Base-by-base conservation (phyloP, 2,113 vertebrate species). In the Brachyistius frenatus region DNA sequence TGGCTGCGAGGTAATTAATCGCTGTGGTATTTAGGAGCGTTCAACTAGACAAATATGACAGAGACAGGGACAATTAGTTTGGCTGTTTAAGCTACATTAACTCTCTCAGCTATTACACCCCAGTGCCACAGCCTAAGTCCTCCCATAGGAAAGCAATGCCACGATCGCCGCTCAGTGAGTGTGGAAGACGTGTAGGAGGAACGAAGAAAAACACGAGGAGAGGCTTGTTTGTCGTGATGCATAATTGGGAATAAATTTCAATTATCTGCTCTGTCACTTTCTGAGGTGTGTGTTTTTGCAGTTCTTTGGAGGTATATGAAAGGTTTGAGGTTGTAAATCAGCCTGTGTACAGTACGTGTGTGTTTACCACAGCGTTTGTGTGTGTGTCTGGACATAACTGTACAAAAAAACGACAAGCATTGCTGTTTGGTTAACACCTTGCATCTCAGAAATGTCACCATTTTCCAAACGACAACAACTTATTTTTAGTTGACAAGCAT, bases 31-130 rank as follows among this genome's bases (percentile, higher is more conserved):
- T 99, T 97, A 97, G 96, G 96, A 96, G 96, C 95, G 96, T 96
- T 97, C 95, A 95, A 96, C 96, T 96, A 96, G 95, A 98, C 96
- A 97, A 97, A 98, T 98, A 97, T 98, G 98, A 98, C 97, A 97
- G 96, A 97, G 96, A 97, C 96, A 97, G 96, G 96, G 95, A 97
- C 96, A 97, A 98, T 98, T 97, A 98, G 95, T 95, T 96, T 95
- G 95, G 95, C 95, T 95, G 96, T 98, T 98, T 97, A 96, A 97
- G 98, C 97, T 97, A 97, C 97, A 98, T 98, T 98, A 98, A 97
- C 97, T 97, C 97, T 96, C 95, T 93, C 94, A 93, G 96, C 96
- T 96, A 96, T 98, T 97, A 97, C 95, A 95, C 95, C 66, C 50
- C 76, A 89, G 93, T 87, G 95, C 95, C 94, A 94, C 60, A 95